These are phyloP conservation scores for Caenorhabditis sinica DNA, from an alignment of 2,888 invertebrate species.

Conservation along the genomic window DNA sequence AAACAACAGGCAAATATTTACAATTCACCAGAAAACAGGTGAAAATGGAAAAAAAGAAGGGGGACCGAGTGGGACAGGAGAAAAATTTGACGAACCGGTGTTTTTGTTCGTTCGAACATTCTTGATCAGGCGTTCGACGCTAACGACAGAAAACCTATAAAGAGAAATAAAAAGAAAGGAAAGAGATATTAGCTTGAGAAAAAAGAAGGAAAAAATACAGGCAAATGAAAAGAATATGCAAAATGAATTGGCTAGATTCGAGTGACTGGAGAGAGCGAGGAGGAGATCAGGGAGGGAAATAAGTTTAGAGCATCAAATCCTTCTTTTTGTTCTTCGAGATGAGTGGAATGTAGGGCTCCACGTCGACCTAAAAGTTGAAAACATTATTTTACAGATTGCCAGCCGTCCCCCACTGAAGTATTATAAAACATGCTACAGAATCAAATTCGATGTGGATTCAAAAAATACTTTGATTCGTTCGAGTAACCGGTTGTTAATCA, in stretches of 20 bases:
- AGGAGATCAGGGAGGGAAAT: slow-evolving; percentile 26
- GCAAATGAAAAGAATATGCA: slow-evolving; percentile 32
- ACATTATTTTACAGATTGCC: too few species aligned
- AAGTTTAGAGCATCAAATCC: slow-evolving; percentile 55
- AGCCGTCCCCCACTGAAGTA: too few species aligned
- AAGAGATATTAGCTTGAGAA: not conserved
- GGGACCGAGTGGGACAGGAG: slow-evolving; percentile 45
- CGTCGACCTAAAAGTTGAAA: slow-evolving; percentile 75
- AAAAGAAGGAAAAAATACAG: not conserved
- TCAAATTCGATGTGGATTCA: not conserved
- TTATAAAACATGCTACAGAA: too few species aligned
- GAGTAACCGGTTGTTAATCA: slow-evolving; percentile 25
- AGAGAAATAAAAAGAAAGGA: slow-evolving; percentile 13
- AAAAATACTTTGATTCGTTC: too few species aligned
- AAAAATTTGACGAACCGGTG: slow-evolving; percentile 47
- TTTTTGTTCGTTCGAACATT: slow-evolving; percentile 37
- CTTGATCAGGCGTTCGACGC: slow-evolving; percentile 58
- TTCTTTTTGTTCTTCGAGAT: slow-evolving; percentile 72
- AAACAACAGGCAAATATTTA: slow-evolving; percentile 58
- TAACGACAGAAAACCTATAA: slow-evolving; percentile 58
- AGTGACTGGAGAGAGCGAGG: slow-evolving; percentile 30
- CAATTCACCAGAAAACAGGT: slow-evolving; percentile 51
- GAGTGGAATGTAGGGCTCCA: slow-evolving; percentile 79
- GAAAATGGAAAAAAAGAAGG: slow-evolving; percentile 22
- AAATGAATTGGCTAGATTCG: slow-evolving; percentile 55